These are phyloP conservation scores for Drosophila teissieri DNA, from an alignment of 1,140 invertebrate species.

Conservation along the genomic window DNA sequence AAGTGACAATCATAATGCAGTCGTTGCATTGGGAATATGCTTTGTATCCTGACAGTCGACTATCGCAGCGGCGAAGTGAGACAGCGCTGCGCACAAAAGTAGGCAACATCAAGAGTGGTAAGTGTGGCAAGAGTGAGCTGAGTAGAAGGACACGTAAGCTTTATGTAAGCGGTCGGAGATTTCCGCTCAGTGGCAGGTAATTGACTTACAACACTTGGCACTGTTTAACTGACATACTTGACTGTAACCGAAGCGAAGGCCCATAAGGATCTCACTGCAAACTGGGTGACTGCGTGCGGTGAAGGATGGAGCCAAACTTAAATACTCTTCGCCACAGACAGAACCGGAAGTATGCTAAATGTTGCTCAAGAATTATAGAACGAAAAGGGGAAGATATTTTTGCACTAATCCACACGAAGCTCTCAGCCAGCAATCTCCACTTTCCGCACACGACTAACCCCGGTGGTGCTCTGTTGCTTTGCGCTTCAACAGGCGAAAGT, in stretches of 20 bases:
- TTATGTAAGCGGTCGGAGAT: slow-evolving; percentile 32
- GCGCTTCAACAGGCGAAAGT: slow-evolving; percentile 71
- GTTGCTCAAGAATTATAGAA: slow-evolving; percentile 21
- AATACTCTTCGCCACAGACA: neutral
- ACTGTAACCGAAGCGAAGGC: slow-evolving; percentile 22
- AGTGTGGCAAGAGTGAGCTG: neutral
- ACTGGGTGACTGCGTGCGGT: slow-evolving; percentile 19
- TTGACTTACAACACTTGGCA: slow-evolving; percentile 75
- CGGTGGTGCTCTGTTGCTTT: slow-evolving; percentile 38
- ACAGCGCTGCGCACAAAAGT: slow-evolving; percentile 9
- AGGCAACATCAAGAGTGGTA: slow-evolving; percentile 1
- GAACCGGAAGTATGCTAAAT: slow-evolving; percentile 12
- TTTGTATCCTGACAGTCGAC: slow-evolving; percentile 34
- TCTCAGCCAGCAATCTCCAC: slow-evolving; percentile 4
- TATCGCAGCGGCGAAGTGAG: slow-evolving; percentile 8
- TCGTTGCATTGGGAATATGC: slow-evolving; percentile 60
- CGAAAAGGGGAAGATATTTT: slow-evolving; percentile 24
- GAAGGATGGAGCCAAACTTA: neutral
- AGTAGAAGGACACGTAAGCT: slow-evolving; percentile 6
- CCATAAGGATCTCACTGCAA: slow-evolving; percentile 15
- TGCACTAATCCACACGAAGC: slow-evolving; percentile 14
- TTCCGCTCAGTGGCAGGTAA: slow-evolving; percentile 68
- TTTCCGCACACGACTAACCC: slow-evolving; percentile 18
- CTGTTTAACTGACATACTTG: slow-evolving; percentile 68
- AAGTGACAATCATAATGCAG: slow-evolving; percentile 82